Percentiles rank a stretch among this genome's conserved stretches.
Conservation (phyloP, 2,888 invertebrate species). For the Galerucella nymphaeae region DNA sequence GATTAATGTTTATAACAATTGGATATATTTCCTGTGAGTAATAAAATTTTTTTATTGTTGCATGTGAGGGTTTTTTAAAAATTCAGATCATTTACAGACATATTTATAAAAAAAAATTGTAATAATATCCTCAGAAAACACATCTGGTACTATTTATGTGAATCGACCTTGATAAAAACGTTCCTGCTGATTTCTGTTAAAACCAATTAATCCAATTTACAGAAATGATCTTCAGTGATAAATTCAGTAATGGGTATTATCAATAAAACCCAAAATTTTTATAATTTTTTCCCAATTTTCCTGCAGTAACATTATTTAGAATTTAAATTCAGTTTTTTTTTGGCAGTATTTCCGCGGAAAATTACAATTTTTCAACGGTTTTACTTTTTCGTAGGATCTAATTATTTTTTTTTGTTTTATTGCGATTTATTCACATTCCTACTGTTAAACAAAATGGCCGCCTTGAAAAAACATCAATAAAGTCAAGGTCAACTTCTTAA, state of each 20-base stretch:
- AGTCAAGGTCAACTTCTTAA: constrained; percentile 16
- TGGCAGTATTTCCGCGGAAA: not conserved
- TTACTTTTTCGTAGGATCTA: not conserved
- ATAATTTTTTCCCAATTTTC: not conserved
- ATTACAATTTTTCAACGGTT: not conserved
- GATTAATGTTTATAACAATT: not conserved
- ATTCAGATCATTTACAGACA: not conserved
- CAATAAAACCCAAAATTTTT: not conserved
- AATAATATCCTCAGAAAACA: not conserved
- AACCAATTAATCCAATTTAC: not conserved
- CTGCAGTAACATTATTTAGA: not conserved
- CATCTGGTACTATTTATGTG: constrained; percentile 1
- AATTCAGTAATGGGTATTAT: not conserved
- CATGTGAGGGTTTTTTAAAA: not conserved
- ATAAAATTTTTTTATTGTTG: not conserved
- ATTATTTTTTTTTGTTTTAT: not conserved
- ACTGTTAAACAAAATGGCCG: constrained; percentile 14
- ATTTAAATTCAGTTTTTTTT: not conserved
- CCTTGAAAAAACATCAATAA: constrained; percentile 8
- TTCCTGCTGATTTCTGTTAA: not conserved
- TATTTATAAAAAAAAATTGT: not conserved
- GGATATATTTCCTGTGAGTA: not conserved
- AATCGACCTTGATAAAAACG: not conserved
- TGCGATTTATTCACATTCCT: constrained; percentile 1
- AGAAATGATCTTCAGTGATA: not conserved